A percentile compares a stretch with the other conserved stretches of the same genome.
Conservation (phyloP, 2,113 vertebrate species). For the Castor canadensis region DNA sequence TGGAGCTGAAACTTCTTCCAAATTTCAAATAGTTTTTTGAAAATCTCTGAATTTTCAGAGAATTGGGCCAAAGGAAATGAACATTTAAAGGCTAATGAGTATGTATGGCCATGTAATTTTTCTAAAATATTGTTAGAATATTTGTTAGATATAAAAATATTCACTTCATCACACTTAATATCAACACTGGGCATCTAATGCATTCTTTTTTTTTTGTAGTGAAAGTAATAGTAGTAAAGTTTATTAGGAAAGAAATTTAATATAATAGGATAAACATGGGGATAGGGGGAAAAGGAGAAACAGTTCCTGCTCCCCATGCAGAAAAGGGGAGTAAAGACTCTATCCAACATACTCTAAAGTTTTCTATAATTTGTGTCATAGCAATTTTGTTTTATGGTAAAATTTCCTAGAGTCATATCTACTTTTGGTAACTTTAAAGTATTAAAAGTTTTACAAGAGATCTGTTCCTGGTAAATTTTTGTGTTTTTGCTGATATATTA, state of each 20-base stretch:
- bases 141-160: background rate
- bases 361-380: background rate
- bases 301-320: no score
- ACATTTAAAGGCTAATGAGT: background rate
- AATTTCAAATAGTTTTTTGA: background rate
- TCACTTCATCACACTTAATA: background rate
- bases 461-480: background rate
- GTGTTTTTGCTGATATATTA: background rate
- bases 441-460: background rate
- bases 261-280: no score
- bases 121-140: background rate
- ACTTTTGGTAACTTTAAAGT: background rate
- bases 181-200: background rate
- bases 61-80: background rate
- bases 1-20: background rate
- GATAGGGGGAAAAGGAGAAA: no score
- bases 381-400: background rate
- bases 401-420: background rate
- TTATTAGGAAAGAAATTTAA: no score
- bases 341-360: background rate
- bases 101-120: background rate
- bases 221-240: no score
- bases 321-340: no score
- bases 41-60: background rate
- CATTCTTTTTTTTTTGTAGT: no score